These are phyloP conservation scores for Mugil cephalus DNA, from an alignment of 2,113 vertebrate genomes.

Conservation along the genomic window DNA sequence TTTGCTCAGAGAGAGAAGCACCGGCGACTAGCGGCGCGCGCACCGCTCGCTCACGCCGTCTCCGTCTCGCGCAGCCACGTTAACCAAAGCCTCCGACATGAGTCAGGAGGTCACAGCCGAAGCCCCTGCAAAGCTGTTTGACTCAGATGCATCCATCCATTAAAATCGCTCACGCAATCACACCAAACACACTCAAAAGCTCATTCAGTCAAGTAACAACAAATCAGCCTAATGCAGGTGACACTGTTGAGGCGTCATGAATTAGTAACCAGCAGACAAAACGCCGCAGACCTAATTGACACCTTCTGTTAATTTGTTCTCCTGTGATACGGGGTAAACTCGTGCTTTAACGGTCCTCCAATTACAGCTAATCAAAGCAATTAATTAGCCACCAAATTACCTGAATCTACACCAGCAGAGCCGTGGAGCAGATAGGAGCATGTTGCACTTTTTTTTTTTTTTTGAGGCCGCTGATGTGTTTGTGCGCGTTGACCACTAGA, in stretches of 20 bases:
- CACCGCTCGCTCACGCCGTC: constrained; percentile 39
- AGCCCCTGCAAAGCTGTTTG: constrained; percentile 21
- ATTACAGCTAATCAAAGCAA: constrained; percentile 72
- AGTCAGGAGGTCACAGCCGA: constrained; percentile 39
- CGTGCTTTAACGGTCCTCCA: constrained; percentile 52
- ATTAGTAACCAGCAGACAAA: constrained; percentile 59
- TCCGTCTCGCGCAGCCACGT: constrained; percentile 25
- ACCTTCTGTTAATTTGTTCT: constrained; percentile 64
- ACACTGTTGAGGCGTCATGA: constrained; percentile 37
- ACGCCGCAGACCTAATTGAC: constrained; percentile 58
- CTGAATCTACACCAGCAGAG: constrained; percentile 59
- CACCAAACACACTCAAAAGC: constrained; percentile 48
- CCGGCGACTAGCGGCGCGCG: constrained; percentile 44
- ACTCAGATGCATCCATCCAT: constrained; percentile 20
- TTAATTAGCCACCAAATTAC: constrained; percentile 74
- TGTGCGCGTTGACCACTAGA: constrained; percentile 59
- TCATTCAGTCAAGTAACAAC: constrained; percentile 59
- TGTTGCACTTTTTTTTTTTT: not conserved
- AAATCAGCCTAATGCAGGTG: constrained; percentile 43
- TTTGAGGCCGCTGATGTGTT: constrained; percentile 23
- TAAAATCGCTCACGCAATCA: constrained; percentile 35
- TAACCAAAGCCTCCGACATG: constrained; percentile 47
- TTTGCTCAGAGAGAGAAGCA: constrained; percentile 57
- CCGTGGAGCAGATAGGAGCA: constrained; percentile 5
- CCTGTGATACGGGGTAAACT: constrained; percentile 45